Conservation (phyloP, 2,797 vertebrate genomes). For the Catharus ustulatus region DNA sequence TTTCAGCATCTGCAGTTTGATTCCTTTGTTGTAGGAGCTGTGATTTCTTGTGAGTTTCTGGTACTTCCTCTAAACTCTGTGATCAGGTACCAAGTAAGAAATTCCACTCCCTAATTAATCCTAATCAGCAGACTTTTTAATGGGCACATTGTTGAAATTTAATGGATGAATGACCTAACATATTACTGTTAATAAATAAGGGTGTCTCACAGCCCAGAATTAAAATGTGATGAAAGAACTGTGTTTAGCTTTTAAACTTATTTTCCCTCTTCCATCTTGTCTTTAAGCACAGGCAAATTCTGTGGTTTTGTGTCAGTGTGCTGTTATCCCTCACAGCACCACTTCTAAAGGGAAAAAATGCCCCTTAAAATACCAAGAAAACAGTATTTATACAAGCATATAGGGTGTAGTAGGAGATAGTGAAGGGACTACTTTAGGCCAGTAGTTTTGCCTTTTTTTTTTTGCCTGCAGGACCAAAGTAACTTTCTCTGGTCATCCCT, state of each 20-base stretch:
- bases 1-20: not conserved
- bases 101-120: constrained; percentile 12
- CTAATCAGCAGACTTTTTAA: constrained; percentile 25
- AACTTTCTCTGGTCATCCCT: not conserved
- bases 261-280: not conserved
- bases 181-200: not conserved
- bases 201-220: not conserved
- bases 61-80: not conserved
- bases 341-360: not conserved
- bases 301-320: not conserved
- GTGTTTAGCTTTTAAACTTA: not conserved
- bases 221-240: not conserved
- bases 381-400: not conserved
- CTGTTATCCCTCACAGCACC: not conserved
- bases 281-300: not conserved
- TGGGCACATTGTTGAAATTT: not conserved
- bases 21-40: not conserved
- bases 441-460: not conserved
- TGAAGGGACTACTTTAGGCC: not conserved
- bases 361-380: not conserved
- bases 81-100: constrained; percentile 2
- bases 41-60: not conserved
- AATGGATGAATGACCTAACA: not conserved
- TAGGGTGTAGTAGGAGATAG: not conserved
- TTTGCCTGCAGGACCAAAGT: not conserved